These are phyloP conservation scores for Anniella stebbinsi DNA, from an alignment of 2,797 vertebrate genomes.

Conservation along the genomic window DNA sequence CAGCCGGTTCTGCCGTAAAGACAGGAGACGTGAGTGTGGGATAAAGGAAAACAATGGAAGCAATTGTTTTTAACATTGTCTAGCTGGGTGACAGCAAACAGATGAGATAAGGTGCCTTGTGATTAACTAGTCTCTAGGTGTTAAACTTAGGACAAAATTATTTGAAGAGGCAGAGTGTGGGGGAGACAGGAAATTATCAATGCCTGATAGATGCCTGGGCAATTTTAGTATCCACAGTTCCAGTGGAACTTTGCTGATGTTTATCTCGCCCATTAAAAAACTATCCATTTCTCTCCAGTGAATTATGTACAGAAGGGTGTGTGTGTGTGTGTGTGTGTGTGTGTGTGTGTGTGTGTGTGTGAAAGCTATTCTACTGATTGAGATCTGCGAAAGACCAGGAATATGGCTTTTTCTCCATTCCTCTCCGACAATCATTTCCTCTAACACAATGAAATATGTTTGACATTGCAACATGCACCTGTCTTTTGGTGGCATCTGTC, in stretches of 20 bases:
- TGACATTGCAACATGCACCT: background rate
- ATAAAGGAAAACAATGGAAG: background rate
- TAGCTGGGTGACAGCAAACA: background rate
- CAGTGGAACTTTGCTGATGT: background rate
- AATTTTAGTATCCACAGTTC: background rate
- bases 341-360: no score
- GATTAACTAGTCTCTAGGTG: background rate
- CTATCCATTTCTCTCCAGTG: background rate
- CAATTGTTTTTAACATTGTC: background rate
- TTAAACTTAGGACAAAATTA: background rate
- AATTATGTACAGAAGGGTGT: background rate
- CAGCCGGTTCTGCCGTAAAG: no score
- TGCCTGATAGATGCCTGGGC: background rate
- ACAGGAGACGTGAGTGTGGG: background rate
- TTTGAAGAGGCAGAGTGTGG: background rate
- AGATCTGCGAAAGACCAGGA: background rate
- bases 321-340: no score
- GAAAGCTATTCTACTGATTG: background rate
- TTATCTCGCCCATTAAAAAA: constrained; percentile 14
- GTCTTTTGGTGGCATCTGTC: background rate
- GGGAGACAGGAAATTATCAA: background rate
- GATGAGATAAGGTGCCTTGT: background rate
- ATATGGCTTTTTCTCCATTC: background rate
- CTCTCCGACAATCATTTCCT: background rate
- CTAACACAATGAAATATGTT: background rate